These are phyloP conservation scores for Trichosurus vulpecula DNA, from an alignment of 2,797 vertebrate species.

Conservation along the genomic window DNA sequence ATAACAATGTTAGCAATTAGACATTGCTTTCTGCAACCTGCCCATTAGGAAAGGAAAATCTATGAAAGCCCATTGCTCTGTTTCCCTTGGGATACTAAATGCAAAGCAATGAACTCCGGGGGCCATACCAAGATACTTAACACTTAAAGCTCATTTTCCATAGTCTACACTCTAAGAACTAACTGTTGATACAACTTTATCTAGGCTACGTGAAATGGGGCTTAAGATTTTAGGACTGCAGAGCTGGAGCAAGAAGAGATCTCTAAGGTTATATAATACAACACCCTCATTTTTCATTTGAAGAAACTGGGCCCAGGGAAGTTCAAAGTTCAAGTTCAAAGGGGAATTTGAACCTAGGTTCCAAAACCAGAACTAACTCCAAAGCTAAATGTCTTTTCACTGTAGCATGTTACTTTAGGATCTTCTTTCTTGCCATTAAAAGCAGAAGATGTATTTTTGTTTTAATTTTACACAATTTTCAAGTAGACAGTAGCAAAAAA, in stretches of 20 bases:
- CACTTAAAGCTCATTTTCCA: neutral
- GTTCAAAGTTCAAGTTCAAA: neutral
- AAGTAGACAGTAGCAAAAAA: conserved; percentile 25
- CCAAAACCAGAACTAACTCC: neutral
- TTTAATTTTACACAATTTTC: conserved; percentile 40
- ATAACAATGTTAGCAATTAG: conserved; percentile 13
- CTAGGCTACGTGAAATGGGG: neutral
- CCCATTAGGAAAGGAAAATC: conserved; percentile 16
- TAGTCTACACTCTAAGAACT: neutral
- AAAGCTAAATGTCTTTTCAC: neutral
- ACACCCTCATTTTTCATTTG: neutral
- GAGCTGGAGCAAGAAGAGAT: neutral
- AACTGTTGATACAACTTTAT: neutral
- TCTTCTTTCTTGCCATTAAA: neutral
- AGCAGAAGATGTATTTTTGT: conserved; percentile 22
- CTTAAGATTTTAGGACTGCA: neutral
- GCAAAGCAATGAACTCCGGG: neutral
- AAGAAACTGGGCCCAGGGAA: neutral
- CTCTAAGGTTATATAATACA: neutral
- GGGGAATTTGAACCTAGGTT: neutral
- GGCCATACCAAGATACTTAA: neutral
- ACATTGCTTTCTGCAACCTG: conserved; percentile 19
- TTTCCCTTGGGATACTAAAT: conserved; percentile 15
- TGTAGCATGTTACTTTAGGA: neutral
- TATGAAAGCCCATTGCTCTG: neutral